Base-by-base conservation (phyloP, 2,888 invertebrate species). In the Limnephilus rhombicus region DNA sequence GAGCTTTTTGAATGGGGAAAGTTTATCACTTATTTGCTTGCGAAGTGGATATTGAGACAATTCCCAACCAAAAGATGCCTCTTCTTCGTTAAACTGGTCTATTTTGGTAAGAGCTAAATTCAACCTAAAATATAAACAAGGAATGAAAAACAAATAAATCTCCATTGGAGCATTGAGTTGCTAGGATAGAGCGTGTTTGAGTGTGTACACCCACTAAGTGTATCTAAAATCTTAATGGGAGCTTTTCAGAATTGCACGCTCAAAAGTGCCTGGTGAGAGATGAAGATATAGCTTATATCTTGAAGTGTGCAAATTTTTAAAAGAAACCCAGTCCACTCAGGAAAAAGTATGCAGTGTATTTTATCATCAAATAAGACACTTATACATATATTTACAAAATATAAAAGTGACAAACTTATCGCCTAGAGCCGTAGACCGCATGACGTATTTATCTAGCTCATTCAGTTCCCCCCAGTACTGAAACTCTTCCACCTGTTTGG, bases 61-160 rank as follows among this genome's bases (percentile, higher is more conserved):
- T 94, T 99, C 98, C 97, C 98, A 99, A 18, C 98, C 98, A 94
- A 98, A 99, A 31, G 99, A 97, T 53, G 97, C 96, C 95, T 99
- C 99, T 95, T 99, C 99, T 94, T 98, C 98, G 95, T 99, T 99
- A 94, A 99, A 99, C 92, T 97, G 97, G 94, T 99, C 98, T 93
- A 99, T 98, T 93, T 97, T 97, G 86, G 97, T 96, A 95, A 98
- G 97, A 5, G 99, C 99, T 5, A 96, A 95, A 86, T 97, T 95
- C 93, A 99, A 96, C 94, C 97, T 97, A 94, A 95, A 95, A 68
- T 34, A 31, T 82, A 31, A 31, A 82, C 31, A 82, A 15, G 31
- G 34, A 82, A 82, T 82, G 34, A 82, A 31, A 7, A 13, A 82
- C 29, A 82, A 13, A 82, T 34, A 13, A 82, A 31, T 18, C 13